Evolutionary conservation across 1,140 invertebrate species (phyloP), one percentile per base, ranked within the genome.

Genomic region (Pachypeltis micranthus): DNA sequence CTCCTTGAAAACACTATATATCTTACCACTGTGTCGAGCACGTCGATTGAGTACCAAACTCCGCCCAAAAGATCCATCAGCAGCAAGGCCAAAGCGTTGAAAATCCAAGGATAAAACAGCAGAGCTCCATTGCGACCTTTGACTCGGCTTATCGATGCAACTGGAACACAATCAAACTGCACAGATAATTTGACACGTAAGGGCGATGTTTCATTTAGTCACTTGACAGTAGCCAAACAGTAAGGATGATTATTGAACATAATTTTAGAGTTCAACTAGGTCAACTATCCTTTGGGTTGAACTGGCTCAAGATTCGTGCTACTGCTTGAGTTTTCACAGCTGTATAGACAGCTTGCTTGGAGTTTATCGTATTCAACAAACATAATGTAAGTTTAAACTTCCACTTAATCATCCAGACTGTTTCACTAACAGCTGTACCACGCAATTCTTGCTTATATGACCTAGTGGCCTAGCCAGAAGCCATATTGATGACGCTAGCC

Each of bases 81-180:
- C 16, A 25, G 14, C 1, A 61, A 7, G 1, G 24, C 14, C n/a
- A 24, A 23, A 14, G 64, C 59, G 23, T 27, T 59, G 24, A 65
- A 1, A 24, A 65, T 63, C 61, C 61, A 65, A 14, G 64, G 64
- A 25, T 25, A 44, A 25, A 59, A 65, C 19, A 62, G 39, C 1
- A 39, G n/a, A 12, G 54, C 28, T 19, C 60, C 64, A 14, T 28
- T 39, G 16, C 39, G 24, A 10, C 64, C 64, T 54, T 44, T 25
- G 19, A 62, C 34, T 34, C 39, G 54, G 7, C 27, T 55, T 10
- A 29, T 28, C 21, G 61, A 29, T 0, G 31, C 28, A 54, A 63
- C 64, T 65, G 44, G 51, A 63, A 62, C 25, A 31, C 29, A 58
- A 23, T 58, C 12, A 23, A n/a, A n/a, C n/a, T n/a, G n/a, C n/a